Evolutionary conservation across 2,888 invertebrate genomes (phyloP).

Genomic region (Tipula helvola): DNA sequence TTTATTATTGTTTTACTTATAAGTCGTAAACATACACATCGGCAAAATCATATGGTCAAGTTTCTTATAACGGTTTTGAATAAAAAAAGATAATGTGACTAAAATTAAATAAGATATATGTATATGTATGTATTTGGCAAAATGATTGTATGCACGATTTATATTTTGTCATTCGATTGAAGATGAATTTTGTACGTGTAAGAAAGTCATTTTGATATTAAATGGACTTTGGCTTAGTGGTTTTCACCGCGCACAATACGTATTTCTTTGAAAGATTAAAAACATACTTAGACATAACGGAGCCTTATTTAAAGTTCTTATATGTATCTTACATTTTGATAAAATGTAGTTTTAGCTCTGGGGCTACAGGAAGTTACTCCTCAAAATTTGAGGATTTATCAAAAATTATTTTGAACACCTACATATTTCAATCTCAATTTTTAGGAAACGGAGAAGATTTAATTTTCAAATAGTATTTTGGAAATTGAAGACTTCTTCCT

Average conservation of each 20-base stretch:
- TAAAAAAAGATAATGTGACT: not conserved
- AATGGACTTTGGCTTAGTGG: not conserved
- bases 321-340: no score
- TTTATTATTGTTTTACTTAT: not conserved
- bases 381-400: no score
- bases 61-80: not conserved
- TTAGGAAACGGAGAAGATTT: no score
- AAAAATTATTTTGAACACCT: no score
- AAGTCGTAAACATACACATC: not conserved
- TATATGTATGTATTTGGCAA: not conserved
- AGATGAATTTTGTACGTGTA: not conserved
- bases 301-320: not conserved
- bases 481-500: no score
- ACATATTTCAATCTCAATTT: no score
- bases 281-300: not conserved
- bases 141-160: not conserved
- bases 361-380: no score
- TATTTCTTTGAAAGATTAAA: not conserved
- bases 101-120: not conserved
- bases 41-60: not conserved
- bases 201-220: not conserved
- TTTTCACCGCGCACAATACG: not conserved
- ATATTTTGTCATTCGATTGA: not conserved
- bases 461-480: no score
- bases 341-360: no score